Evolutionary conservation across 2,113 vertebrate species (phyloP).

Genomic region (Sinocyclocheilus rhinocerous): DNA sequence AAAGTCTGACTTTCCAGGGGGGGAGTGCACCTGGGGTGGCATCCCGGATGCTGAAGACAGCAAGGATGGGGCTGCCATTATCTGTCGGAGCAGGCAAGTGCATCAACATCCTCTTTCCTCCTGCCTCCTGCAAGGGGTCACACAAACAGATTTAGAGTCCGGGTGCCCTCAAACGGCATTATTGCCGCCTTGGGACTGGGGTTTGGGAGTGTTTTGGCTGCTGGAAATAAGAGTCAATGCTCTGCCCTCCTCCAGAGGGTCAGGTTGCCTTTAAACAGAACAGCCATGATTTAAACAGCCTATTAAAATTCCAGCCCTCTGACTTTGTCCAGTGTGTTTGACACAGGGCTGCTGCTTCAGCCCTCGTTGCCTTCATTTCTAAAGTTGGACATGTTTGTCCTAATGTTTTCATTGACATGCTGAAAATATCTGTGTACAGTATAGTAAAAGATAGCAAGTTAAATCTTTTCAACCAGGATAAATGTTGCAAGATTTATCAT

Average conservation of each 20-base stretch:
- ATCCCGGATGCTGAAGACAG: conserved; percentile 56
- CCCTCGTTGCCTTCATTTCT: background rate
- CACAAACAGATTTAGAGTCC: conserved; percentile 71
- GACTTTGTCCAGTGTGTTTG: conserved; percentile 4
- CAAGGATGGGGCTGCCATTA: conserved; percentile 62
- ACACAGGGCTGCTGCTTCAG: background rate
- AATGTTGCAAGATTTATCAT: background rate
- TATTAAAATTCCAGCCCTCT: conserved; percentile 40
- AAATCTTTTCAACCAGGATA: background rate
- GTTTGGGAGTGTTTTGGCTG: conserved; percentile 51
- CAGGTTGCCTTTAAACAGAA: conserved; percentile 39
- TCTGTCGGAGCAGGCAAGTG: conserved; percentile 72
- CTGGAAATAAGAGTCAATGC: conserved; percentile 50
- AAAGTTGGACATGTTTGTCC: background rate
- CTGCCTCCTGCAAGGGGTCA: conserved; percentile 72
- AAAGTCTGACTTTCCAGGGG: background rate
- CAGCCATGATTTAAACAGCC: conserved; percentile 40
- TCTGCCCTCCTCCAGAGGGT: conserved; percentile 31
- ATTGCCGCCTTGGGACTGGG: conserved; percentile 54
- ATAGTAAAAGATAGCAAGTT: background rate
- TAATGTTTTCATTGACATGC: background rate
- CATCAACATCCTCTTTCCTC: conserved; percentile 75
- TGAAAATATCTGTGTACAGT: background rate
- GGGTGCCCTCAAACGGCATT: conserved; percentile 60
- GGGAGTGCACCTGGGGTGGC: conserved; percentile 58